phyloP scores from a whole-genome alignment of 2,113 vertebrate species.

The Lepus europaeus region DNA sequence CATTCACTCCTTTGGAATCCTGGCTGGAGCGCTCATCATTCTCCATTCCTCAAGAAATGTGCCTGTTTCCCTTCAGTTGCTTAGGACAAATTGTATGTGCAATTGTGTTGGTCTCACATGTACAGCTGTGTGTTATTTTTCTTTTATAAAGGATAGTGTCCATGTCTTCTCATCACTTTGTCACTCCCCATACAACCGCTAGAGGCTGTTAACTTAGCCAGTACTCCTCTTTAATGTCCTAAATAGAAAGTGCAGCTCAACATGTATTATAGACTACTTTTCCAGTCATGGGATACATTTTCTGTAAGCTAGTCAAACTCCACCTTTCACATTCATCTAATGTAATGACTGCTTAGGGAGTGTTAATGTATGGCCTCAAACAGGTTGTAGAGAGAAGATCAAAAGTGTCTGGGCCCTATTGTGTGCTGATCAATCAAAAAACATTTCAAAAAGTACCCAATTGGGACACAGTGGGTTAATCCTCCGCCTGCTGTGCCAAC shows the following conservation, averaged over 20 bases:
- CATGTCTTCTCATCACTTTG: background rate
- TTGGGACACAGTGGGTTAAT: background rate
- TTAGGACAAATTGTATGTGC: conserved; percentile 35
- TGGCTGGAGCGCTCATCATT: background rate
- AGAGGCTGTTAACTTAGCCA: background rate
- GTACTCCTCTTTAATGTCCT: background rate
- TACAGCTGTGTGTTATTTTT: background rate
- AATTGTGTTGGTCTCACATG: background rate
- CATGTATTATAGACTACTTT: background rate
- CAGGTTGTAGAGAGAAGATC: background rate
- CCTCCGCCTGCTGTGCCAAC: no score
- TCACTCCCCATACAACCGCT: background rate
- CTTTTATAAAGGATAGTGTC: background rate
- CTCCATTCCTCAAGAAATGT: background rate
- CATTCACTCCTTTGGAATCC: background rate
- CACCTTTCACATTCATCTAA: background rate
- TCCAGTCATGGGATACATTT: background rate
- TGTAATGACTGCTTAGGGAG: background rate
- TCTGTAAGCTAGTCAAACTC: background rate
- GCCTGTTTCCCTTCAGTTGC: background rate
- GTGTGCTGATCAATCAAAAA: background rate
- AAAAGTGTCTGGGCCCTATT: background rate
- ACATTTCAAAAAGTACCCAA: background rate
- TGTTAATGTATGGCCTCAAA: background rate
- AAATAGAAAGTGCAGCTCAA: conserved; percentile 4